phyloP scores from a whole-genome alignment of 2,888 invertebrate species.

The Plusia festucae region DNA sequence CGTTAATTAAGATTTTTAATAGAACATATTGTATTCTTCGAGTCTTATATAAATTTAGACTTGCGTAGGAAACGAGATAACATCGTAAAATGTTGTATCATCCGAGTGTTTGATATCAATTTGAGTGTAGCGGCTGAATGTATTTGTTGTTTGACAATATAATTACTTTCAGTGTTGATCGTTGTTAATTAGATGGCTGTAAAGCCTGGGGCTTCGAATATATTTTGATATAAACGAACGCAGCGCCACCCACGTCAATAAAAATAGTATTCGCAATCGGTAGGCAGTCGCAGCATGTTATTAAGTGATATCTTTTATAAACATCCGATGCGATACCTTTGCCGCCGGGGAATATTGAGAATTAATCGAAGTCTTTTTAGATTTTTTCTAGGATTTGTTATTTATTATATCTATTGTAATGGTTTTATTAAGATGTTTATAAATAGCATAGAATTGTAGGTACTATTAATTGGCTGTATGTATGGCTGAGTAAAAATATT shows the following conservation, averaged over 20 bases:
- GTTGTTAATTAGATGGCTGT: constrained; percentile 59
- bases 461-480: no score
- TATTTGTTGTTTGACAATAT: constrained; percentile 76
- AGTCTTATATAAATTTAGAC: constrained; percentile 51
- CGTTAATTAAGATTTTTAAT: constrained; percentile 57
- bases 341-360: constrained; percentile 44
- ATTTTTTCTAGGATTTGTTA: constrained; percentile 3
- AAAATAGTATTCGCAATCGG: constrained; percentile 68
- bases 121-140: constrained; percentile 67
- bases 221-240: constrained; percentile 72
- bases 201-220: constrained; percentile 71
- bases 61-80: constrained; percentile 59
- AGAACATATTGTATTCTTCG: constrained; percentile 30
- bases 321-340: constrained; percentile 41
- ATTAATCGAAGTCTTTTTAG: background rate
- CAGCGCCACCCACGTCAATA: constrained; percentile 76
- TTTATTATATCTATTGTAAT: constrained; percentile 16
- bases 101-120: constrained; percentile 60
- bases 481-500: no score
- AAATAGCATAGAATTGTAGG: background rate
- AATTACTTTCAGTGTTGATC: constrained; percentile 74
- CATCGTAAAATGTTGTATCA: constrained; percentile 50
- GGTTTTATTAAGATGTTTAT: constrained; percentile 2
- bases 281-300: constrained; percentile 62
- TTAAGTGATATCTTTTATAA: constrained; percentile 68